Evolutionary conservation across 23 tunicate species (phyloP).

Genomic region (Phallusia fumigata): DNA sequence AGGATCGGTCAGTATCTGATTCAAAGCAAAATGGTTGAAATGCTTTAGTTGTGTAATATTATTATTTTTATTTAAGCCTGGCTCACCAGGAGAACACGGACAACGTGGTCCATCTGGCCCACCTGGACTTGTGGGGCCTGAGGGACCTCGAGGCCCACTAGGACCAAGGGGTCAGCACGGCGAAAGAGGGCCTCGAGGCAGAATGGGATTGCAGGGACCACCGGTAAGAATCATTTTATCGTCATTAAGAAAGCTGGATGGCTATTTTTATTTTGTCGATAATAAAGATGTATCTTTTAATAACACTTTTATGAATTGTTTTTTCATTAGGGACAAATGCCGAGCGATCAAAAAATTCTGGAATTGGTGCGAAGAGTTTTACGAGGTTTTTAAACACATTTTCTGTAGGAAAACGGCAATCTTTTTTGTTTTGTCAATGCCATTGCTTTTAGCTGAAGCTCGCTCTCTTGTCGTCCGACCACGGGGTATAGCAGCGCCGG

Average conservation of each 20-base stretch:
- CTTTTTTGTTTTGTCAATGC: neutral
- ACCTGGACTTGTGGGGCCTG: conserved; percentile 59
- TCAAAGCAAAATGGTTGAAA: neutral
- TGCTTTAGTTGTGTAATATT: neutral
- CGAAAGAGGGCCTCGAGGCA: conserved; percentile 73
- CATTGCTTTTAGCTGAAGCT: conserved; percentile 31
- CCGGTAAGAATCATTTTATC: conserved; percentile 32
- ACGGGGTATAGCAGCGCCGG: conserved; percentile 28
- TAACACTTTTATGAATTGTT: neutral
- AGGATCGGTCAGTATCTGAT: conserved; percentile 77
- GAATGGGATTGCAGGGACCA: conserved; percentile 80
- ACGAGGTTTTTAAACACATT: conserved; percentile 28
- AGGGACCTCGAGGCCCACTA: conserved; percentile 68
- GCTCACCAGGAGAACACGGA: conserved; percentile 83
- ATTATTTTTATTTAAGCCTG: conserved; percentile 44
- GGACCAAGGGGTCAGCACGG: conserved; percentile 77
- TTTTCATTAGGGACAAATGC: conserved; percentile 47
- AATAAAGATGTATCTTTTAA: too few relatives aligned
- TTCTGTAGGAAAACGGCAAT: neutral
- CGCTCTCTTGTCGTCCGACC: conserved; percentile 21
- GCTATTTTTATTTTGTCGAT: too few relatives aligned
- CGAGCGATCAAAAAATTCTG: conserved; percentile 83
- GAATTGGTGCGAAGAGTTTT: conserved; percentile 56
- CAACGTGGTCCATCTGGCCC: conserved; percentile 85
- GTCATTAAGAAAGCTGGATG: too few relatives aligned